A percentile compares a stretch with the other conserved stretches of the same genome.
Conservation (phyloP, 2,888 invertebrate species). For the Heliconius hortense region DNA sequence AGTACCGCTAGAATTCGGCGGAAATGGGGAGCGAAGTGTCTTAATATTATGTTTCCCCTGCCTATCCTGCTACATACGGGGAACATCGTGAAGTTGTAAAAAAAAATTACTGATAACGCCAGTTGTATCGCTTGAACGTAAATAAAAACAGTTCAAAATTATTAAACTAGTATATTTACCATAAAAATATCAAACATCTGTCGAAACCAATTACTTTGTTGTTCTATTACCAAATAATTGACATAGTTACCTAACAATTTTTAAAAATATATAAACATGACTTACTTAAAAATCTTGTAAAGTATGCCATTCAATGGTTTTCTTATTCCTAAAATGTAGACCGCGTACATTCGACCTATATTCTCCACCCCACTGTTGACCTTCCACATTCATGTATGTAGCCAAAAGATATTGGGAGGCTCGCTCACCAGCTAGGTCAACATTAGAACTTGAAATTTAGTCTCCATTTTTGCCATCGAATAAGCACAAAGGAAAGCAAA, state of each 20-base stretch:
- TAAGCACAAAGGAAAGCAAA: background rate
- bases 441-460: background rate
- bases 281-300: too few relatives aligned
- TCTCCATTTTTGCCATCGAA: background rate
- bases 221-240: background rate
- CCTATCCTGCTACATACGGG: too few relatives aligned
- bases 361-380: slow-evolving; percentile 1
- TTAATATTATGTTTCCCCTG: too few relatives aligned
- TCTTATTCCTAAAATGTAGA: background rate
- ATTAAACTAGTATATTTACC: background rate
- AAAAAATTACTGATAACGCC: too few relatives aligned
- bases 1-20: too few relatives aligned
- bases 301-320: background rate
- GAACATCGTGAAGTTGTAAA: too few relatives aligned
- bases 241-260: background rate
- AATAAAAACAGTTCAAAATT: background rate
- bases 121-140: background rate
- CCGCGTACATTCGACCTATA: slow-evolving; percentile 11
- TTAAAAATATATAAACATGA: background rate
- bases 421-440: slow-evolving; percentile 2
- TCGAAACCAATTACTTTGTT: background rate
- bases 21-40: too few relatives aligned
- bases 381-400: slow-evolving; percentile 3
- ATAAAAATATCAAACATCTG: background rate
- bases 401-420: slow-evolving; percentile 13